Base-by-base conservation (phyloP, 2,113 vertebrate species). In the Oncorhynchus masou region DNA sequence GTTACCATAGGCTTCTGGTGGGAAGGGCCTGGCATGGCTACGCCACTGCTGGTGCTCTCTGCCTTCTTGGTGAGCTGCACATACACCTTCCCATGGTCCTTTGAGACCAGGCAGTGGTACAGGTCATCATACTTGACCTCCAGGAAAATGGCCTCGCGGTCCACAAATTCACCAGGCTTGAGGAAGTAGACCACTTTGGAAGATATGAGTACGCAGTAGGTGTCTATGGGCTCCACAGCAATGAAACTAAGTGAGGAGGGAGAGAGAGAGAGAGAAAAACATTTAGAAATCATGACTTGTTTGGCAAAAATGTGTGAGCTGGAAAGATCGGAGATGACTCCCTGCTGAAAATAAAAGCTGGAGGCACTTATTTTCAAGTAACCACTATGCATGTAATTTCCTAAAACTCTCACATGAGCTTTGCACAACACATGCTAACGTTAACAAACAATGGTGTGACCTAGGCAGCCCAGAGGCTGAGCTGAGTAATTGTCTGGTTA, bases 1-100 rank as follows among this genome's bases (percentile, higher is more conserved):
- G 95, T 95, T 87, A 99, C 98, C 98, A 97, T 97, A 0, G 98
- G 98, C 73, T 96, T 98, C 79, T 99, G 96, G 49, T 98, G 98
- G 0, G 97, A 98, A 0, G 96, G 96, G 4, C 97, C 97, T 0
- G 98, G 97, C 54, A 99, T 98, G 29, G 97, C 93, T 69, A 99
- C 94, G 0, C 97, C 97, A 0, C 97, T 99, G 68, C 95, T 95
- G 0, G 93, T 94, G 82, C 83, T 97, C 31, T 96, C 95, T 0
- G 97, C 97, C 86, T 97, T 99, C 92, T 97, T 99, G 2, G 98
- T 99, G 78, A 99, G 91, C 90, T 98, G 97, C 69, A 99, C 94
- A 0, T 99, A 99, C 0, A 98, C 94, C 25, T 96, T 97, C 34
- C 97, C 96, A 0, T 97, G 97, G 85, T 99, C 98, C 85, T 94